phyloP scores from a whole-genome alignment of 2,113 vertebrate species.

The Amphiprion percula region DNA sequence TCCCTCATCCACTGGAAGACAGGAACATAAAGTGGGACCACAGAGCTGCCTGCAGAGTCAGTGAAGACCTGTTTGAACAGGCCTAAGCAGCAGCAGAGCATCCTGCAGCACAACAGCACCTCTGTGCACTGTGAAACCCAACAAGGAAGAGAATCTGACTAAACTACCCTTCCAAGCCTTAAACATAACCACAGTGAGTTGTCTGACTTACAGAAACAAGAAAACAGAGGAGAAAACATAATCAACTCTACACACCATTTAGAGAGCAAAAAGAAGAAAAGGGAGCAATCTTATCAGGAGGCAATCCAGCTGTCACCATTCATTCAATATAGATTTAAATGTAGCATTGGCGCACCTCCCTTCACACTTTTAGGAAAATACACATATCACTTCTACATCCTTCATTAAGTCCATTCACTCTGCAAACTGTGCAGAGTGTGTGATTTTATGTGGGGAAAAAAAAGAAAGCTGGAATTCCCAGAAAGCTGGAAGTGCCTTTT shows the following conservation, averaged over 20 bases:
- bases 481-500: conserved; percentile 47
- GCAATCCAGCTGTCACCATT: conserved; percentile 32
- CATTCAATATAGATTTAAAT: not conserved
- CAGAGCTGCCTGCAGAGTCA: conserved; percentile 74
- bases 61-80: conserved; percentile 81
- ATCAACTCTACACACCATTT: not conserved
- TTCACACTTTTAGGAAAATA: conserved; percentile 30
- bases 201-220: not conserved
- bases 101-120: conserved; percentile 69
- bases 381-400: not conserved
- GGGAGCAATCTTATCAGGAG: conserved; percentile 29
- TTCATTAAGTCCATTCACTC: not conserved
- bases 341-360: conserved; percentile 3
- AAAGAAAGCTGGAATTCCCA: conserved; percentile 60
- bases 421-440: not conserved
- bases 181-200: conserved; percentile 37
- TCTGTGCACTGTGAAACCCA: conserved; percentile 52
- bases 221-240: conserved; percentile 7
- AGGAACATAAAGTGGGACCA: conserved; percentile 76
- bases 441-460: conserved; percentile 27
- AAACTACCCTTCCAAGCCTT: conserved; percentile 25
- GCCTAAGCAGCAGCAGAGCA: conserved; percentile 79
- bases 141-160: conserved; percentile 24
- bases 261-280: conserved; percentile 1
- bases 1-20: conserved; percentile 67